Evolutionary conservation across 2,888 invertebrate genomes (phyloP).

Genomic region (Uropetala carovei): DNA sequence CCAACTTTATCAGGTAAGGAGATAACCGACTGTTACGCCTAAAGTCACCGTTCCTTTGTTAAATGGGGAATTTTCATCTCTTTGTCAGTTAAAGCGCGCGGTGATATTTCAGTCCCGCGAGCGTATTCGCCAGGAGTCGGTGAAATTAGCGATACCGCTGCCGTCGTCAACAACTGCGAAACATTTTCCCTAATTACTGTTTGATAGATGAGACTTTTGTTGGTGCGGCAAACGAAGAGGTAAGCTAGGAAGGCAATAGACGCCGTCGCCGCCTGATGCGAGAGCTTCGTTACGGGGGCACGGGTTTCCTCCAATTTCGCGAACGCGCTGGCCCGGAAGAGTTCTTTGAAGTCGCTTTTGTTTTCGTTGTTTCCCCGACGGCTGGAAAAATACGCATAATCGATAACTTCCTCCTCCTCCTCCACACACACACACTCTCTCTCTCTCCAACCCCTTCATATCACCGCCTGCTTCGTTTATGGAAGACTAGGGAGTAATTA

Average conservation of each 20-base stretch:
- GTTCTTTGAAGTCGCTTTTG: neutral
- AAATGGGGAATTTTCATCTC: neutral
- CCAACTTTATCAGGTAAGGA: neutral
- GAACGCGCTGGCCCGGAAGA: no score
- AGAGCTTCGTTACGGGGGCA: neutral
- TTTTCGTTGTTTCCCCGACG: neutral
- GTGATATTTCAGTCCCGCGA: neutral
- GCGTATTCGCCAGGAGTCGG: neutral
- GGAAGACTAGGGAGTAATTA: no score
- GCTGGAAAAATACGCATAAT: neutral
- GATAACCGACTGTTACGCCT: neutral
- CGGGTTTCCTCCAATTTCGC: no score
- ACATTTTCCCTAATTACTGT: neutral
- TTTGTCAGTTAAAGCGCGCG: no score
- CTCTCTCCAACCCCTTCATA: no score
- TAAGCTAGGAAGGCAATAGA: no score
- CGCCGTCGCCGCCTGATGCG: neutral
- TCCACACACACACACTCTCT: no score
- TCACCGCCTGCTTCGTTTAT: no score
- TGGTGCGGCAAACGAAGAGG: neutral
- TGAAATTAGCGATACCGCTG: neutral
- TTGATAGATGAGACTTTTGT: constrained; percentile 5
- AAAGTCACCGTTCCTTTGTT: neutral
- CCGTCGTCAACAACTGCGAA: neutral
- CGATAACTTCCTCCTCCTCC: neutral